Percentiles rank a stretch among this genome's conserved stretches.
Conservation (phyloP, 1,140 invertebrate species). For the Nautilus pompilius region DNA sequence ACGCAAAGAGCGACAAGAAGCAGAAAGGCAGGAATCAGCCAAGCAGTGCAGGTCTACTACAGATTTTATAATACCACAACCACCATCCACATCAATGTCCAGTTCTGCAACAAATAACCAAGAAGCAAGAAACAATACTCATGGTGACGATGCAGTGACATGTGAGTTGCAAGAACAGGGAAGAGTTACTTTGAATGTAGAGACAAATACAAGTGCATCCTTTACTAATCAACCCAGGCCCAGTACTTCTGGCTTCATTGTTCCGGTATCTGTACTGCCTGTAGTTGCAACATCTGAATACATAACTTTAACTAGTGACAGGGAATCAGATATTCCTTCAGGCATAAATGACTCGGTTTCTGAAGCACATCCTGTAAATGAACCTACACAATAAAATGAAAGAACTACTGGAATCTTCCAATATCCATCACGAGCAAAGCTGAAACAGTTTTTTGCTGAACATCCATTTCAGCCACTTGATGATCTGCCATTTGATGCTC, state of each 20-base stretch:
- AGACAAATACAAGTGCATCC: no score
- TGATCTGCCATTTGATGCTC: neutral
- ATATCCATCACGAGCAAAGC: neutral
- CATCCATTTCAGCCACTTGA: neutral
- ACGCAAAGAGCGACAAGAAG: no score
- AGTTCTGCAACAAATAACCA: no score
- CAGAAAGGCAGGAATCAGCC: no score
- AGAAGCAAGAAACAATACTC: no score
- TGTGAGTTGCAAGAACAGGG: no score
- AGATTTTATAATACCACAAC: no score
- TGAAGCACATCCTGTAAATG: neutral
- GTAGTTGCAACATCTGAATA: neutral
- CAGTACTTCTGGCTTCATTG: neutral
- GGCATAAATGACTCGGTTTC: neutral
- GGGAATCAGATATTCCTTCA: neutral
- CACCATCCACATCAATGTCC: no score
- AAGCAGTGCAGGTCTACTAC: no score
- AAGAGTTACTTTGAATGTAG: no score
- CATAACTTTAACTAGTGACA: neutral
- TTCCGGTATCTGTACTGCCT: neutral
- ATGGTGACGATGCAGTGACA: no score
- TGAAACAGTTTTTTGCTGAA: neutral
- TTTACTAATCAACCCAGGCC: no score
- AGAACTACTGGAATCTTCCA: neutral
- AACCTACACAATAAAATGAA: slow-evolving; percentile 1